These are phyloP conservation scores for Stegodyphus dumicola DNA, from an alignment of 1,140 invertebrate species.

Conservation along the genomic window DNA sequence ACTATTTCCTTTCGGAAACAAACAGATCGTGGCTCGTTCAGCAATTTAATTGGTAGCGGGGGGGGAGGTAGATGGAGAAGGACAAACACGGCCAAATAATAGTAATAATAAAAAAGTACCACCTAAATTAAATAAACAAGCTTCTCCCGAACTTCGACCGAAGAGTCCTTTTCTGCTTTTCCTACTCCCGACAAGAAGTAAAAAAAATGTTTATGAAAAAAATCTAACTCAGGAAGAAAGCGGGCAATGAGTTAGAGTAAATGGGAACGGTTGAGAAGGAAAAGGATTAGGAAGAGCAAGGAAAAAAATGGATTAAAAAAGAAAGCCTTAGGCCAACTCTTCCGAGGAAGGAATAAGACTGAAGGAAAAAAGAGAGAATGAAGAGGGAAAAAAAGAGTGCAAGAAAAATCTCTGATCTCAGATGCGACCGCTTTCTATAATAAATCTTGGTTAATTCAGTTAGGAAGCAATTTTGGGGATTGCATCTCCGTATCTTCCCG, in stretches of 20 bases:
- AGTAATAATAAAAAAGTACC: neutral
- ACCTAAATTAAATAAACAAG: neutral
- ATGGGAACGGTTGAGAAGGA: constrained; percentile 45
- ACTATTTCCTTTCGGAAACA: neutral
- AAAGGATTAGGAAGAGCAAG: constrained; percentile 38
- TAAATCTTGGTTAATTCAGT: constrained; percentile 61
- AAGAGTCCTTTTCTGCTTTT: neutral
- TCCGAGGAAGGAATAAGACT: constrained; percentile 8
- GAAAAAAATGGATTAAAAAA: constrained; percentile 18
- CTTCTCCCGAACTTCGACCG: neutral
- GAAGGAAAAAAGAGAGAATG: neutral
- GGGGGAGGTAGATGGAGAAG: neutral
- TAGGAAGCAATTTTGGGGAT: constrained; percentile 60
- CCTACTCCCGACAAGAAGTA: neutral
- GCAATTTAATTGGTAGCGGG: neutral
- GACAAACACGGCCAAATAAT: neutral
- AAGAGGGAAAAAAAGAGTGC: neutral
- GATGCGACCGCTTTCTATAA: constrained; percentile 53
- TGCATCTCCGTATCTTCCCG: constrained; percentile 43
- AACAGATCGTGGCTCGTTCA: neutral
- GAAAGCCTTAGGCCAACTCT: constrained; percentile 28
- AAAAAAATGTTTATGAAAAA: constrained; percentile 18
- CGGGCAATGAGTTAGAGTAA: constrained; percentile 48
- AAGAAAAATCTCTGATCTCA: constrained; percentile 58
- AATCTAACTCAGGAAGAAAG: neutral